These are phyloP conservation scores for Lethenteron reissneri DNA, from an alignment of 2,113 vertebrate genomes.

Conservation along the genomic window DNA sequence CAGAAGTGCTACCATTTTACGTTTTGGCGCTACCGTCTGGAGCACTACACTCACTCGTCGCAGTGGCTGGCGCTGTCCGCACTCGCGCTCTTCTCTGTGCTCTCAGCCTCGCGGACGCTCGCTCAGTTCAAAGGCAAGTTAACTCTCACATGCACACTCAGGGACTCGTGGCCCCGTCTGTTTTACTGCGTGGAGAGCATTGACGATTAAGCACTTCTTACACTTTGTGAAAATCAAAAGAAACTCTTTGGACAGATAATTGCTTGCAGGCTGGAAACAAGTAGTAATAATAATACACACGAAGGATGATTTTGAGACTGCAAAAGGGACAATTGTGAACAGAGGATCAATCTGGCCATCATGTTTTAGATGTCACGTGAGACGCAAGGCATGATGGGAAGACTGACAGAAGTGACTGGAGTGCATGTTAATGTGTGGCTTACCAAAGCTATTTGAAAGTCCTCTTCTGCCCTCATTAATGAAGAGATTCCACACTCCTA, in stretches of 20 bases:
- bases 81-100: slow-evolving; percentile 43
- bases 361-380: too few species aligned
- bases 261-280: neutral
- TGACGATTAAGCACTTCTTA: neutral
- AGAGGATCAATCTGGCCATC: too few species aligned
- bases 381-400: too few species aligned
- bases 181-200: neutral
- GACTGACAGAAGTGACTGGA: too few species aligned
- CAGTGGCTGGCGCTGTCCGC: slow-evolving; percentile 66
- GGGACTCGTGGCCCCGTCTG: neutral
- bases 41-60: slow-evolving; percentile 85
- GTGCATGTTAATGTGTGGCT: too few species aligned
- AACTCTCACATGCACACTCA: neutral
- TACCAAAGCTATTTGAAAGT: too few species aligned
- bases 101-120: slow-evolving; percentile 72
- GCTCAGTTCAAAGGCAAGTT: slow-evolving; percentile 67
- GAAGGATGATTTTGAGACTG: neutral
- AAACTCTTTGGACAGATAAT: neutral
- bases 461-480: too few species aligned
- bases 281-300: neutral
- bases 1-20: slow-evolving; percentile 97
- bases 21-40: slow-evolving; percentile 76
- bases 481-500: neutral
- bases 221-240: neutral
- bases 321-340: too few species aligned